A percentile compares a stretch with the other conserved stretches of the same genome.
phyloP scores from a whole-genome alignment of 2,888 invertebrate species.

The Melanotus villosus region DNA sequence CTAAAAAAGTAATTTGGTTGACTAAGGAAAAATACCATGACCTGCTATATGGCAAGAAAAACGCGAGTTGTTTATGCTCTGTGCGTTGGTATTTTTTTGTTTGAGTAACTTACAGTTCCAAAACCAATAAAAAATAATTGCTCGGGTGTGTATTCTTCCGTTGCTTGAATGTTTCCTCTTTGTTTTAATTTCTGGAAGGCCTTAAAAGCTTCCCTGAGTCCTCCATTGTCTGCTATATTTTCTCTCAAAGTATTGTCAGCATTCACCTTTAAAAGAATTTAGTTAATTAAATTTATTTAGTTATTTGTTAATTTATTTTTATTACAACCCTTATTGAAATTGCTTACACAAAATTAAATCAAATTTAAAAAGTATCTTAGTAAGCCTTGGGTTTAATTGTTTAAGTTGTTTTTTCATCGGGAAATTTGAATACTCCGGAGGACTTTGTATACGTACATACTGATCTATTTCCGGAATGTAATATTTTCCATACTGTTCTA shows the following conservation, averaged over 20 bases:
- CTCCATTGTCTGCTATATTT: slow-evolving; percentile 68
- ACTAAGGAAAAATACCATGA: no score
- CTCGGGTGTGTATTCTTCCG: slow-evolving; percentile 58
- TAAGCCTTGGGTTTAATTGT: no score
- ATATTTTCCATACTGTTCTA: slow-evolving; percentile 67
- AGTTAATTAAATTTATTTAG: background rate
- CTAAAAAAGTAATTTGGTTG: no score
- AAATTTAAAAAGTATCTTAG: no score
- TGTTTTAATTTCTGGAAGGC: slow-evolving; percentile 58
- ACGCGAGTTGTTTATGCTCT: no score
- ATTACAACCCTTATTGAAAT: no score
- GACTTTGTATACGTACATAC: slow-evolving; percentile 55
- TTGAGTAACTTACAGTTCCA: slow-evolving; percentile 65
- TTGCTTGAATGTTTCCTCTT: slow-evolving; percentile 1
- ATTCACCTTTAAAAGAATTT: slow-evolving; percentile 64
- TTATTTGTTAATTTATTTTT: no score
- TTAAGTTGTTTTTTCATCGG: no score
- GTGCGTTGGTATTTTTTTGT: no score
- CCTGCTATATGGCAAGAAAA: no score
- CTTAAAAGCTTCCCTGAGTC: slow-evolving; percentile 62
- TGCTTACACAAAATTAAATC: no score
- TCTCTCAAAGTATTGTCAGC: slow-evolving; percentile 70
- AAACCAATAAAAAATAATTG: slow-evolving; percentile 66
- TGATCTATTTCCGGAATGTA: slow-evolving; percentile 62
- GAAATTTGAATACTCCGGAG: no score